Evolutionary conservation across 2,888 invertebrate genomes (phyloP).

Genomic region (Chirona hameri): DNA sequence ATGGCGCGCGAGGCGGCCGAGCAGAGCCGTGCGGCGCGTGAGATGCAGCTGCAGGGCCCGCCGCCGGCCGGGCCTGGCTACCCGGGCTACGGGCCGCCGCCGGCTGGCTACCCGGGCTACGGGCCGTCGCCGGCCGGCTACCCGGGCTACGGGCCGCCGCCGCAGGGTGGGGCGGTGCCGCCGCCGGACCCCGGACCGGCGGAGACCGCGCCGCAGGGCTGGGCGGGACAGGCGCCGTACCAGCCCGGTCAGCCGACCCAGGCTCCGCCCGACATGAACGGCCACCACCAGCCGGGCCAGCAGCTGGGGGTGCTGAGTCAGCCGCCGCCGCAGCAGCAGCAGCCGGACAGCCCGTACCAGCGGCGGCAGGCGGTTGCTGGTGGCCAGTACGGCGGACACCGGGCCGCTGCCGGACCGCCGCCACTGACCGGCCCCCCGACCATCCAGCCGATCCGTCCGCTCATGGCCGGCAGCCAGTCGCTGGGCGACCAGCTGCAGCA

Average conservation of each 20-base stretch:
- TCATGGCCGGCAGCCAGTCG: not conserved
- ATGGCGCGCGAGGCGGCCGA: not conserved
- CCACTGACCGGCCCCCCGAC: not conserved
- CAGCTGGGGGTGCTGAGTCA: not conserved
- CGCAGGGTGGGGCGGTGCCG: not conserved
- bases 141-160: not conserved
- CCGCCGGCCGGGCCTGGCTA: not conserved
- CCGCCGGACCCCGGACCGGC: no score
- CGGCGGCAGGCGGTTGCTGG: not conserved
- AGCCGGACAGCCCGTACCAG: no score
- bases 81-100: not conserved
- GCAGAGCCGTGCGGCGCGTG: not conserved
- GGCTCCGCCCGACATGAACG: not conserved
- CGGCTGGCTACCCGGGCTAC: not conserved
- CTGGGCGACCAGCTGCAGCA: not conserved
- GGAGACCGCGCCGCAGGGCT: not conserved
- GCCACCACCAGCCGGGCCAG: not conserved
- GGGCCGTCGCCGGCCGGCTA: not conserved
- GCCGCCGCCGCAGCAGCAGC: not conserved
- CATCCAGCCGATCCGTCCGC: not conserved
- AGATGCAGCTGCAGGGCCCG: not conserved
- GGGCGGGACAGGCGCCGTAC: not conserved
- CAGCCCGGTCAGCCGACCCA: not conserved
- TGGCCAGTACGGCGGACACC: not conserved
- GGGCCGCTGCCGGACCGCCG: not conserved